Base-by-base conservation (phyloP, 35 echinoderm and acorn worm genomes). In the Diadema setosum region DNA sequence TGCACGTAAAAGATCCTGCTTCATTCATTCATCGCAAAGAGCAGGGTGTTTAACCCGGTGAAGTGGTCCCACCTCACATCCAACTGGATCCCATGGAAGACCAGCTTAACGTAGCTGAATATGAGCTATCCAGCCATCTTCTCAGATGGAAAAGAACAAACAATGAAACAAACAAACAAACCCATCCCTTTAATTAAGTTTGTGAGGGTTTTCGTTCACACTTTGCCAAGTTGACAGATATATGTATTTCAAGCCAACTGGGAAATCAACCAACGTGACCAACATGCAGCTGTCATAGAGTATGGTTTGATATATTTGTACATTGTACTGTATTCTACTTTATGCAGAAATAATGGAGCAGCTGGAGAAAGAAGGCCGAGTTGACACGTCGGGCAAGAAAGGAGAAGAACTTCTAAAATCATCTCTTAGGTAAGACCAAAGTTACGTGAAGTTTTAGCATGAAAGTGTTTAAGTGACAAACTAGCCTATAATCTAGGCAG, bases 261-360 rank as follows among this genome's bases (percentile, higher is more conserved):
- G 9, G 9, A 26, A 11, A 11, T 9, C 11, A n/a, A 70, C 11
- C 65, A 70, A 14, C 32, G 25, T n/a, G 11, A 70, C 27, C 65
- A 70, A 14, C 65, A n/a, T 7, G 27, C 20, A 8, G 9, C 25
- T 70, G 20, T 70, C 65, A 24, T 70, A 24, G 65, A 24, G 12
- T 24, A 16, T 21, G 32, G 6, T 81, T 17, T 26, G 14, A 21
- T 29, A 5, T 41, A 26, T 81, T 17, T 41, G 29, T 39, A 58
- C 48, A 52, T 52, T 9, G 48, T 52, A 9, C 9, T 52, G n/a
- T n/a, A n/a, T n/a, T n/a, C n/a, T n/a, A n/a, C n/a, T n/a, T n/a
- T n/a, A n/a, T 39, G 18, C 42, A 89, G 87, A 89, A 82, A 50
- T 89, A n/a, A 89, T 89, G 17, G 76, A 82, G 3, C 75, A 89